These are phyloP conservation scores for Chaunax sp. DNA, from an alignment of 2,797 vertebrate genomes.

Conservation along the genomic window DNA sequence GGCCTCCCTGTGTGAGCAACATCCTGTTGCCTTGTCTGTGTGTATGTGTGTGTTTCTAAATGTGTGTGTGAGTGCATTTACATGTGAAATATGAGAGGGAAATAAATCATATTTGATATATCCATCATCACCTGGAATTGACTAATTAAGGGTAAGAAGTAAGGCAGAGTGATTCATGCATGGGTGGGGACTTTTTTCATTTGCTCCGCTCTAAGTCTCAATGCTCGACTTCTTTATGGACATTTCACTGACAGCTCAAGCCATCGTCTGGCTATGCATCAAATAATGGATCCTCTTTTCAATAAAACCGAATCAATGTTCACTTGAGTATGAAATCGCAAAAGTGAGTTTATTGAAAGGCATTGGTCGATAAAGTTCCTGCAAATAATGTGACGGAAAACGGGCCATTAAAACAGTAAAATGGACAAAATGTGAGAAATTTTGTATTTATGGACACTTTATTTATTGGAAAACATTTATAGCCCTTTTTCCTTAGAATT, in stretches of 20 bases:
- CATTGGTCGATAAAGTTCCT: constrained; percentile 22
- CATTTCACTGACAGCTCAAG: constrained; percentile 53
- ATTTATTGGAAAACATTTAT: background rate
- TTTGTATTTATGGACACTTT: background rate
- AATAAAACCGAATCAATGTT: constrained; percentile 71
- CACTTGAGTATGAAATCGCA: constrained; percentile 59
- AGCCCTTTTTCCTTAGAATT: background rate
- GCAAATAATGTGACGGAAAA: constrained; percentile 39
- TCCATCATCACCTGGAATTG: constrained; percentile 57
- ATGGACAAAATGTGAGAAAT: constrained; percentile 12
- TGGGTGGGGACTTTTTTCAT: constrained; percentile 24
- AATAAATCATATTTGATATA: constrained; percentile 65
- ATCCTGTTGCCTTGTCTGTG: constrained; percentile 17
- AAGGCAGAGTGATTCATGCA: constrained; percentile 44
- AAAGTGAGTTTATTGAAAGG: constrained; percentile 58
- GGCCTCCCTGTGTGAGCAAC: constrained; percentile 36
- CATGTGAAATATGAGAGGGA: constrained; percentile 54
- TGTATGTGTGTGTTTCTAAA: background rate
- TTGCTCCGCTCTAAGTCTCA: constrained; percentile 56
- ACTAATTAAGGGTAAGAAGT: constrained; percentile 55
- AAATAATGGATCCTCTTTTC: constrained; percentile 64
- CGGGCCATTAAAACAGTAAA: constrained; percentile 22
- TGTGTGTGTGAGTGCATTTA: no score
- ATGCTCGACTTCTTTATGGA: constrained; percentile 60
- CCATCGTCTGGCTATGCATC: constrained; percentile 59